Percentiles rank a stretch among this genome's conserved stretches.
phyloP scores from a whole-genome alignment of 2,113 vertebrate species.

The Saccopteryx leptura region DNA sequence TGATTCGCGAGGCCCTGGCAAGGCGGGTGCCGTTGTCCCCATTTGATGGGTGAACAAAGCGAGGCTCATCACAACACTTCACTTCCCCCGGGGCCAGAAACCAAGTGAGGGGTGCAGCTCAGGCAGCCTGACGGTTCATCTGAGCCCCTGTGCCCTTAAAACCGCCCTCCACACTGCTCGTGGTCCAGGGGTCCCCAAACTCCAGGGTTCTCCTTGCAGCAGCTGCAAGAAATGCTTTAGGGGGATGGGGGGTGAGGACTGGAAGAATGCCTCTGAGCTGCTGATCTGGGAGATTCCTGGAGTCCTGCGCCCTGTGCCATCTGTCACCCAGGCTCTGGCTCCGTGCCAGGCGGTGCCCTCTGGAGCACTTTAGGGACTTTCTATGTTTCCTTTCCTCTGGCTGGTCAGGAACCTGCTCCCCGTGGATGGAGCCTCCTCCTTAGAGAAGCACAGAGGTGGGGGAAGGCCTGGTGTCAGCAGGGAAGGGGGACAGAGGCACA shows the following conservation, averaged over 20 bases:
- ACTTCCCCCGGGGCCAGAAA: not conserved
- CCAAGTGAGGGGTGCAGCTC: not conserved
- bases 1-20: not conserved
- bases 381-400: not conserved
- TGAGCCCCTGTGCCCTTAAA: not conserved
- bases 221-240: not conserved
- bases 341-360: not conserved
- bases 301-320: not conserved
- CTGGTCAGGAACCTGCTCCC: not conserved
- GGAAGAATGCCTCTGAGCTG: not conserved
- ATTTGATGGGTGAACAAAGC: not conserved
- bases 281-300: not conserved
- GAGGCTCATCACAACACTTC: not conserved
- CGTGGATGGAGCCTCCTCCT: not conserved
- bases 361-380: too few relatives aligned
- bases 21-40: not conserved
- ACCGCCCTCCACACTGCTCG: not conserved
- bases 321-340: not conserved
- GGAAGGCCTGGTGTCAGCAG: not conserved
- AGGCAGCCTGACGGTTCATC: not conserved
- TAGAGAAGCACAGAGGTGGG: not conserved
- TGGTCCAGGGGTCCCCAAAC: not conserved
- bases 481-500: not conserved
- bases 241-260: not conserved
- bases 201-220: not conserved